Percentiles rank a stretch among this genome's conserved stretches.
Conservation (phyloP, 2,888 invertebrate species). For the Deroplatys truncata region DNA sequence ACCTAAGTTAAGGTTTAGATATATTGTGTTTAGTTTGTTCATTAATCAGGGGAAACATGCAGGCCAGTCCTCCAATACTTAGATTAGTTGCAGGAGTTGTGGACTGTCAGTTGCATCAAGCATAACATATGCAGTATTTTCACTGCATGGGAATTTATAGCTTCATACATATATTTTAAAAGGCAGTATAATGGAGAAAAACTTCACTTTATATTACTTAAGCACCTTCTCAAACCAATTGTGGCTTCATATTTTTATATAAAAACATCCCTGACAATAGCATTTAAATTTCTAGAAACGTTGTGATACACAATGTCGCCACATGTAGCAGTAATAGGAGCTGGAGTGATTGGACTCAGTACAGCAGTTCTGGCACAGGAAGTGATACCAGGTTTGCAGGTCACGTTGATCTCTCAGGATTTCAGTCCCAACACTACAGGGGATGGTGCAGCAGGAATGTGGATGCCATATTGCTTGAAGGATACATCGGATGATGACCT, state of each 20-base stretch:
- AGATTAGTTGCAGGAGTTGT: too few relatives aligned
- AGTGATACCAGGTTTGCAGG: conserved; percentile 49
- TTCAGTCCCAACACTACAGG: conserved; percentile 71
- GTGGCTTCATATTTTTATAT: neutral
- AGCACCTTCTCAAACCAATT: neutral
- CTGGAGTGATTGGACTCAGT: conserved; percentile 68
- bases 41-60: too few relatives aligned
- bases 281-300: neutral
- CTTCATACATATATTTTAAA: too few relatives aligned
- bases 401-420: conserved; percentile 62
- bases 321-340: conserved; percentile 64
- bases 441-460: conserved; percentile 73
- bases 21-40: too few relatives aligned
- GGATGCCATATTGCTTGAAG: conserved; percentile 64
- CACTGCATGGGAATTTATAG: too few relatives aligned
- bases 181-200: too few relatives aligned
- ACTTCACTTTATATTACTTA: too few relatives aligned
- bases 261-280: neutral
- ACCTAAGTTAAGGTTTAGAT: too few relatives aligned
- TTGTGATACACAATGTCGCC: conserved; percentile 1
- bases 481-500: conserved; percentile 53
- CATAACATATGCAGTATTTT: too few relatives aligned
- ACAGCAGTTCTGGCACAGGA: conserved; percentile 65
- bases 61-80: too few relatives aligned
- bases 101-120: too few relatives aligned